Conservation (phyloP, 2,797 vertebrate genomes). For the Acanthurus tractus region DNA sequence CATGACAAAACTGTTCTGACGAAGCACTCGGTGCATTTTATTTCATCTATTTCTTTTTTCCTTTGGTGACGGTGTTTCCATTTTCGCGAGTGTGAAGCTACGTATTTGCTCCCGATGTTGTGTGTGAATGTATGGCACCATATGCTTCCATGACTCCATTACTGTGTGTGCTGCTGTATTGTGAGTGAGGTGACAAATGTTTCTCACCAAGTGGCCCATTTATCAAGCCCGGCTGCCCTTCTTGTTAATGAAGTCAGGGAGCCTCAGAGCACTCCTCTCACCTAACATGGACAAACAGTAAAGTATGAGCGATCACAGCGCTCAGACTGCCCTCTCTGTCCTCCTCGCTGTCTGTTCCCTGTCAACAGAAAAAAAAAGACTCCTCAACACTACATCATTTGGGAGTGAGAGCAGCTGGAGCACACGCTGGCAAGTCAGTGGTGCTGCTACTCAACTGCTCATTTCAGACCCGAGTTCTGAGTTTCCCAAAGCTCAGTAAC, state of each 20-base stretch:
- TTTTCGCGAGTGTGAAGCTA: neutral
- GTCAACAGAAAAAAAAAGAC: conserved; percentile 40
- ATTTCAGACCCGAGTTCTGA: conserved; percentile 4
- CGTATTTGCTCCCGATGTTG: neutral
- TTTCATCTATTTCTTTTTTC: neutral
- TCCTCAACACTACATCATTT: conserved; percentile 24
- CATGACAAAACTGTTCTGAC: conserved; percentile 35
- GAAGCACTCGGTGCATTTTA: conserved; percentile 10
- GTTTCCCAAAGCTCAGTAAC: conserved; percentile 19
- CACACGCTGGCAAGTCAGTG: conserved; percentile 4
- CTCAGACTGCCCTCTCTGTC: neutral
- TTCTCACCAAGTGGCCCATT: conserved; percentile 52
- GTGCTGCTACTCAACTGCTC: conserved; percentile 12
- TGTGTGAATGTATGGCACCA: neutral
- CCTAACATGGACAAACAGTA: conserved; percentile 53
- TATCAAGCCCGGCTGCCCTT: conserved; percentile 55
- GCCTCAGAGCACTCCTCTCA: conserved; percentile 44
- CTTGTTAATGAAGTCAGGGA: conserved; percentile 70
- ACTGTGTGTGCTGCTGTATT: conserved; percentile 23
- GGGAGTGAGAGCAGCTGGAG: conserved; percentile 32
- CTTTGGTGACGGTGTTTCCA: neutral
- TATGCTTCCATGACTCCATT: conserved; percentile 23
- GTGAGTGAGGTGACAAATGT: conserved; percentile 52
- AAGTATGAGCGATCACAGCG: conserved; percentile 30
- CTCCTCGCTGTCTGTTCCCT: conserved; percentile 2